Evolutionary conservation across 2,113 vertebrate species (phyloP).

Genomic region (Dipodomys stephensi): DNA sequence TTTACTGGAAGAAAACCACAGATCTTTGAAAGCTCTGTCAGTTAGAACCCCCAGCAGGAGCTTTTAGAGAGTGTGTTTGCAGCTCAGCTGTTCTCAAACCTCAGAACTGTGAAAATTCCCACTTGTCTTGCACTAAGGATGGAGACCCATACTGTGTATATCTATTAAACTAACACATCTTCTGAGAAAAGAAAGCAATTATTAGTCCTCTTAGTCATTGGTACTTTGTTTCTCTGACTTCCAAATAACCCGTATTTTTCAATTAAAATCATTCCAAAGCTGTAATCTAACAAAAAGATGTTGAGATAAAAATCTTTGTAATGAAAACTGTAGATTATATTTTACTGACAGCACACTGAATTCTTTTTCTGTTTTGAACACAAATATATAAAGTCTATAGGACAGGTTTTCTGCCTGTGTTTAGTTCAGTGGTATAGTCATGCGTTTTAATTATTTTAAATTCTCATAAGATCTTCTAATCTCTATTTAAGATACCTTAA

Average conservation of each 20-base stretch:
- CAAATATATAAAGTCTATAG: conserved; percentile 6
- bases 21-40: conserved; percentile 65
- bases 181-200: conserved; percentile 69
- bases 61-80: conserved; percentile 71
- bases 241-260: conserved; percentile 75
- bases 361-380: conserved; percentile 5
- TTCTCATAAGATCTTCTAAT: conserved; percentile 7
- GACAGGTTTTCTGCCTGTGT: conserved; percentile 24
- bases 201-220: conserved; percentile 74
- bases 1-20: conserved; percentile 55
- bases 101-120: conserved; percentile 73
- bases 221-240: conserved; percentile 72
- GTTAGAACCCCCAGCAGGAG: conserved; percentile 70
- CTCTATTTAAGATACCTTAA: conserved; percentile 39
- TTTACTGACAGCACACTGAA: conserved; percentile 48
- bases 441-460: conserved; percentile 66
- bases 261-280: conserved; percentile 64
- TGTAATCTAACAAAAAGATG: conserved; percentile 66
- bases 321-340: conserved; percentile 62
- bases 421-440: not conserved
- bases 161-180: conserved; percentile 76
- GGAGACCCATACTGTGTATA: conserved; percentile 69
- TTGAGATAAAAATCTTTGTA: conserved; percentile 56
- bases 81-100: conserved; percentile 73
- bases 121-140: conserved; percentile 57